Percentiles rank a stretch among this genome's conserved stretches.
phyloP scores from a whole-genome alignment of 2,113 vertebrate species.

The Salvelinus alpinus region DNA sequence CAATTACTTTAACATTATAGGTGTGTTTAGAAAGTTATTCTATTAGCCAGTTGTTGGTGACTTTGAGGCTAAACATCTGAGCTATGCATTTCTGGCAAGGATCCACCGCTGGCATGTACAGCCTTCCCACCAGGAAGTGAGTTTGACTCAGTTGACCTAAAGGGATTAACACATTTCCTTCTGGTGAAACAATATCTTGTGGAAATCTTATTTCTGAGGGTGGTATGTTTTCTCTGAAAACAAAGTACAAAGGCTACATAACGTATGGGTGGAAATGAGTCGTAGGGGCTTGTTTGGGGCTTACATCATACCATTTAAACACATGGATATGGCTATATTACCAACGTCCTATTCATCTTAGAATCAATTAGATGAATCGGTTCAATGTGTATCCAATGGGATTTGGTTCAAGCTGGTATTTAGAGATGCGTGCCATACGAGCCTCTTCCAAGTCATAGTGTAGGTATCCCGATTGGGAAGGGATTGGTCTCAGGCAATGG shows the following conservation, averaged over 20 bases:
- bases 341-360: too few species aligned
- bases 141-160: not conserved
- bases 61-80: not conserved
- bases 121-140: not conserved
- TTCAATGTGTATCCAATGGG: too few species aligned
- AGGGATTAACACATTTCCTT: not conserved
- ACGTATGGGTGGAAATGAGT: not conserved
- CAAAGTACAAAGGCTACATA: not conserved
- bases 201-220: not conserved
- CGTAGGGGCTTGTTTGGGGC: not conserved
- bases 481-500: not conserved
- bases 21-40: too few species aligned
- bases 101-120: not conserved
- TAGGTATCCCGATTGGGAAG: too few species aligned
- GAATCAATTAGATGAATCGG: too few species aligned
- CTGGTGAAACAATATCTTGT: not conserved
- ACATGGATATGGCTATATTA: not conserved
- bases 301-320: not conserved
- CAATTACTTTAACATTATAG: not conserved
- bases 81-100: not conserved
- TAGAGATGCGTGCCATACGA: too few species aligned
- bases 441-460: too few species aligned
- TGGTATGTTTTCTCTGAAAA: not conserved
- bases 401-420: too few species aligned
- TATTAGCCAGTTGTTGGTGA: too few species aligned